phyloP scores from a whole-genome alignment of 1,140 invertebrate genomes.

The Hesperophylax magnus region DNA sequence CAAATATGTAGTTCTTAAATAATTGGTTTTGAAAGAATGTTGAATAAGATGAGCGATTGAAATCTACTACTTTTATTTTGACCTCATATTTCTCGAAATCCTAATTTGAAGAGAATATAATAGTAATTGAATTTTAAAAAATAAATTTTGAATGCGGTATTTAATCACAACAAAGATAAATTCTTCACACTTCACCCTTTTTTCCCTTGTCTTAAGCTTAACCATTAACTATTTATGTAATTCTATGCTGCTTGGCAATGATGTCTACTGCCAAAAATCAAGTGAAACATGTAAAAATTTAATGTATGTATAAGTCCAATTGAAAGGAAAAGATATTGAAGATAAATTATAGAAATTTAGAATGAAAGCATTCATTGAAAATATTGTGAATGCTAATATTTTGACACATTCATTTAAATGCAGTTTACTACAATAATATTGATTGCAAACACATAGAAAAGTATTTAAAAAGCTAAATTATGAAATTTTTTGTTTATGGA shows the following conservation, averaged over 20 bases:
- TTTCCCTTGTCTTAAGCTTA: slow-evolving; percentile 44
- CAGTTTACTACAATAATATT: slow-evolving; percentile 47
- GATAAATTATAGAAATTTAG: neutral
- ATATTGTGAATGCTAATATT: slow-evolving; percentile 48
- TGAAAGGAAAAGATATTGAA: neutral
- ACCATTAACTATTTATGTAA: slow-evolving; percentile 7
- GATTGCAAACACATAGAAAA: slow-evolving; percentile 45
- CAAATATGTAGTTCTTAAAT: too few relatives aligned
- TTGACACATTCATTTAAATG: slow-evolving; percentile 46
- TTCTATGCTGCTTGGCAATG: slow-evolving; percentile 53
- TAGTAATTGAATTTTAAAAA: too few relatives aligned
- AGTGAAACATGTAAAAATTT: slow-evolving; percentile 14
- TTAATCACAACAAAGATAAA: too few relatives aligned
- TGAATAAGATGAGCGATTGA: too few relatives aligned
- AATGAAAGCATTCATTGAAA: slow-evolving; percentile 50
- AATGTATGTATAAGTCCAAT: neutral
- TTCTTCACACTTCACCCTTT: neutral
- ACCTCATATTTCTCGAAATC: too few relatives aligned
- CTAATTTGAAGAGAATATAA: too few relatives aligned
- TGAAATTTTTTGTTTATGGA: neutral
- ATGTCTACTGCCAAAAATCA: slow-evolving; percentile 41
- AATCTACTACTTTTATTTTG: too few relatives aligned
- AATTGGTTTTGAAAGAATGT: too few relatives aligned
- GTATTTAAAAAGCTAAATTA: slow-evolving; percentile 29
- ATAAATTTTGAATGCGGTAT: too few relatives aligned